phyloP scores from a whole-genome alignment of 2,113 vertebrate genomes.

The Hippocampus abdominalis region DNA sequence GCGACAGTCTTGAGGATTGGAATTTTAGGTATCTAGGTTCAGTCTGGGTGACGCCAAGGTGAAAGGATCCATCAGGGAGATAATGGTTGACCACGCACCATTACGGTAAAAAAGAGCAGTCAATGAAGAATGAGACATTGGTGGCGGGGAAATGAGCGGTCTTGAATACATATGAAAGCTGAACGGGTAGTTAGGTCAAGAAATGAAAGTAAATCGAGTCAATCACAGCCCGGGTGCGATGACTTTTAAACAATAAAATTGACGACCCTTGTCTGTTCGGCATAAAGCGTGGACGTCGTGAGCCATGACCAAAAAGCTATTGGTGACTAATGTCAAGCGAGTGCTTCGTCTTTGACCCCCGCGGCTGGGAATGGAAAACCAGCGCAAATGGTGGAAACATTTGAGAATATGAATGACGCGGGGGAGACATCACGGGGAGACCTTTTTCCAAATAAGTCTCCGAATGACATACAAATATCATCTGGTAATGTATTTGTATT shows the following conservation, averaged over 20 bases:
- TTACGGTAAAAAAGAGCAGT: conserved; percentile 65
- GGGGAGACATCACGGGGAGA: conserved; percentile 17
- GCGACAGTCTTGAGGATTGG: conserved; percentile 20
- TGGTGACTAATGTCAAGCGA: conserved; percentile 66
- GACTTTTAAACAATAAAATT: conserved; percentile 81
- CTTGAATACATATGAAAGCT: conserved; percentile 63
- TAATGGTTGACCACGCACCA: conserved; percentile 63
- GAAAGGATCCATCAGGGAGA: conserved; percentile 56
- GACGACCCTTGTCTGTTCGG: conserved; percentile 65
- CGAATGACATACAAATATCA: conserved; percentile 39
- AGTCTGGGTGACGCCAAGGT: conserved; percentile 54
- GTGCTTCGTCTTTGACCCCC: conserved; percentile 66
- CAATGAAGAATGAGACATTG: conserved; percentile 62
- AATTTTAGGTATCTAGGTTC: conserved; percentile 1
- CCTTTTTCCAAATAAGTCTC: conserved; percentile 33
- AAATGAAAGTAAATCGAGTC: conserved; percentile 77
- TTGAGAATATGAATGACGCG: conserved; percentile 61
- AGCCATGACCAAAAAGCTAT: conserved; percentile 70
- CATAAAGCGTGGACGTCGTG: conserved; percentile 65
- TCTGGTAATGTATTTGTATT: conserved; percentile 52
- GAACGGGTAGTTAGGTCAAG: conserved; percentile 76
- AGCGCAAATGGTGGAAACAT: conserved; percentile 43
- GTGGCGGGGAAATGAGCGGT: conserved; percentile 60
- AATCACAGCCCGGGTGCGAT: conserved; percentile 73
- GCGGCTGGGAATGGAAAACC: conserved; percentile 64